Evolutionary conservation across 2,113 vertebrate genomes (phyloP).

Genomic region (Eulemur macaco): DNA sequence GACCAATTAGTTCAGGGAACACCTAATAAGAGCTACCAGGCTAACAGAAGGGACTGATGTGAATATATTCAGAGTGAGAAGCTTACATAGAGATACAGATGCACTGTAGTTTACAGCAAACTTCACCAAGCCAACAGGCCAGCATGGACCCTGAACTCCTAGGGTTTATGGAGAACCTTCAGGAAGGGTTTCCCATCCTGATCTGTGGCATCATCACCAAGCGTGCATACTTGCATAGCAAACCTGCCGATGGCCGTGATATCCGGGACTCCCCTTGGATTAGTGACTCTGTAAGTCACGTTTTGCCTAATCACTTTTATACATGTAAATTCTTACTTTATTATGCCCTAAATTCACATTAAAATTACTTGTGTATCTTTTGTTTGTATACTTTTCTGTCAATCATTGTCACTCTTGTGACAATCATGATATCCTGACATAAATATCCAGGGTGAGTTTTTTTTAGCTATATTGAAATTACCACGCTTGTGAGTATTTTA

Average conservation of each 20-base stretch:
- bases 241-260: accelerated
- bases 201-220: no score
- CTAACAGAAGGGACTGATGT: neutral
- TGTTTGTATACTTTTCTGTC: neutral
- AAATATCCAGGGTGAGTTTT: neutral
- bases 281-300: neutral
- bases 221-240: neutral
- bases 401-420: neutral
- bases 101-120: neutral
- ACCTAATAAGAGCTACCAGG: neutral
- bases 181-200: neutral
- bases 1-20: neutral
- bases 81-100: neutral
- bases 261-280: neutral
- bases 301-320: neutral
- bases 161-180: neutral
- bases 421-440: neutral
- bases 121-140: neutral
- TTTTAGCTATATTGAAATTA: neutral
- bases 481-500: neutral
- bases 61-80: neutral
- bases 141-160: neutral
- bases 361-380: neutral
- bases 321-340: neutral
- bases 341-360: neutral